Conservation (phyloP, 2,113 vertebrate genomes). For the Centropus unirufus region DNA sequence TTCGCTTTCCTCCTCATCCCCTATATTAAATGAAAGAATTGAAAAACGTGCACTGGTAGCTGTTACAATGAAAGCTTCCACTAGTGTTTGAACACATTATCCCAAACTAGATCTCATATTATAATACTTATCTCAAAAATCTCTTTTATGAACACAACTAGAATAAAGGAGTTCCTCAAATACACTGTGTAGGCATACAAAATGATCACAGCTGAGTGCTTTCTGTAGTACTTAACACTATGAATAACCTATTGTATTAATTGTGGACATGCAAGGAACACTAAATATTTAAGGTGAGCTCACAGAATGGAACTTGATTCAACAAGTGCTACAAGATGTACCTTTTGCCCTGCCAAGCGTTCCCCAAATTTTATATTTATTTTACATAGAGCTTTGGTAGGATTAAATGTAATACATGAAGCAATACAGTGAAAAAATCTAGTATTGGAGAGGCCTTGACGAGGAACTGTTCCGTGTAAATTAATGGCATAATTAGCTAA, state of each 20-base stretch:
- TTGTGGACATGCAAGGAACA: neutral
- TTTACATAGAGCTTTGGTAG: neutral
- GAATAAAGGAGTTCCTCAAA: neutral
- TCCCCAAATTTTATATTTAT: neutral
- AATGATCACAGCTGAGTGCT: neutral
- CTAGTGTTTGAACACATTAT: neutral
- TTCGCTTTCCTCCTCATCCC: neutral
- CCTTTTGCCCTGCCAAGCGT: neutral
- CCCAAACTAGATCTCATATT: neutral
- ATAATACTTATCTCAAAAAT: neutral
- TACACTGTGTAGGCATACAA: neutral
- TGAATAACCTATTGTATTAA: neutral
- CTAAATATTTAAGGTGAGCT: neutral
- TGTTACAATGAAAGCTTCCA: neutral
- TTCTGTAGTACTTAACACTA: neutral
- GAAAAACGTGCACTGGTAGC: neutral
- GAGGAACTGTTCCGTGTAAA: neutral
- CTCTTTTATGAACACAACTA: neutral
- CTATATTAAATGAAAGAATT: neutral
- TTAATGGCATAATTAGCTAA: constrained; percentile 41
- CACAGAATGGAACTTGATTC: neutral
- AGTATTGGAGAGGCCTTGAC: neutral
- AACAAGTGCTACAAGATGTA: neutral
- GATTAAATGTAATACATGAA: neutral
- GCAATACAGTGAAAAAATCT: neutral